Percentiles rank a stretch among this genome's conserved stretches.
These are phyloP conservation scores for Salvelinus alpinus DNA, from an alignment of 2,113 vertebrate species.

Conservation along the genomic window DNA sequence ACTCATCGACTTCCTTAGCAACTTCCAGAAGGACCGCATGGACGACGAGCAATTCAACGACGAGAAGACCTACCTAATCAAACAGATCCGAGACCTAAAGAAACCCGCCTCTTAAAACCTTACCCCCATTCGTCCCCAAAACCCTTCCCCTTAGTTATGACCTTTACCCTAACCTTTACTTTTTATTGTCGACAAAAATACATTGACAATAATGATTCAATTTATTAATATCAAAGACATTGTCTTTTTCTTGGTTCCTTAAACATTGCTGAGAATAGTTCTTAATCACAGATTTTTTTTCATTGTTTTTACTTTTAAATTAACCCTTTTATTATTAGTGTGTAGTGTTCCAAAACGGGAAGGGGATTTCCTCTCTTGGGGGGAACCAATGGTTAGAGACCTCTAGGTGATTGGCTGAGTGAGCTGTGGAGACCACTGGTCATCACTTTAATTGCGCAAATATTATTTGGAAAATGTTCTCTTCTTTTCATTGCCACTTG, in stretches of 20 bases:
- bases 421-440: slow-evolving; percentile 2
- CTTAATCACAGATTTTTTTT: slow-evolving; percentile 60
- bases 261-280: slow-evolving; percentile 59
- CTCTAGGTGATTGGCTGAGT: slow-evolving; percentile 5
- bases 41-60: slow-evolving; percentile 87
- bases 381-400: slow-evolving; percentile 52
- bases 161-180: slow-evolving; percentile 35
- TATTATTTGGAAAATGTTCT: neutral
- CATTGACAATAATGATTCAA: slow-evolving; percentile 60
- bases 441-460: neutral
- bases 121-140: neutral
- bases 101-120: slow-evolving; percentile 75
- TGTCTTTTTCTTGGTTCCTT: slow-evolving; percentile 61
- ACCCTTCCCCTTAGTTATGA: slow-evolving; percentile 6
- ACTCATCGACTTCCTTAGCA: slow-evolving; percentile 88
- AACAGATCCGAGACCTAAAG: slow-evolving; percentile 89
- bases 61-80: slow-evolving; percentile 89
- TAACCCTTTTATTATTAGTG: slow-evolving; percentile 42
- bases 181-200: slow-evolving; percentile 64
- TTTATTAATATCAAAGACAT: slow-evolving; percentile 66
- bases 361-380: slow-evolving; percentile 48
- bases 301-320: slow-evolving; percentile 24
- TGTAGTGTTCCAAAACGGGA: slow-evolving; percentile 60
- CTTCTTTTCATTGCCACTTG: slow-evolving; percentile 2
- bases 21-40: slow-evolving; percentile 86